Conservation (phyloP, 2,113 vertebrate genomes). For the Halichoerus grypus region DNA sequence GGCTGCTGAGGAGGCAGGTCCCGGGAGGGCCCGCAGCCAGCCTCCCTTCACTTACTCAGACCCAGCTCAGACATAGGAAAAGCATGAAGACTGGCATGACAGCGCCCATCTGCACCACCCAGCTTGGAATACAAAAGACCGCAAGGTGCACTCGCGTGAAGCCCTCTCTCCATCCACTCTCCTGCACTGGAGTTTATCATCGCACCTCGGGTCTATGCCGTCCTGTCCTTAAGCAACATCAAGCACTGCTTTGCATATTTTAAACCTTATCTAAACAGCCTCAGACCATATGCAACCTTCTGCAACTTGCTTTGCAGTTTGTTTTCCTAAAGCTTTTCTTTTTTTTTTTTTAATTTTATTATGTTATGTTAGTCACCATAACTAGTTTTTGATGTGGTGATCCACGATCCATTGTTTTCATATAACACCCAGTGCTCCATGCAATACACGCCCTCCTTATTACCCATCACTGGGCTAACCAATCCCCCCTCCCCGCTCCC, state of each 20-base stretch:
- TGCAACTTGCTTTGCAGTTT: neutral
- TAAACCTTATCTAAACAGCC: neutral
- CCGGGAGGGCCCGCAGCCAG: too few species aligned
- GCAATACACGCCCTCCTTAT: too few species aligned
- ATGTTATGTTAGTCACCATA: too few species aligned
- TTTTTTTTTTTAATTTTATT: too few species aligned
- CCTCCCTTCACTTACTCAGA: neutral
- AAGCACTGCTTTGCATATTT: rapidly evolving
- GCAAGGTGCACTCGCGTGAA: neutral
- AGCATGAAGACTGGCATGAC: neutral
- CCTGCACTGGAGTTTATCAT: neutral
- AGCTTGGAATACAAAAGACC: neutral
- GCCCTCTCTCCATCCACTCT: neutral
- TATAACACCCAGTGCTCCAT: too few species aligned
- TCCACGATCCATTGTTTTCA: too few species aligned
- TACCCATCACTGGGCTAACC: too few species aligned
- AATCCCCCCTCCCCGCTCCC: too few species aligned
- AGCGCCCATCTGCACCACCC: rapidly evolving
- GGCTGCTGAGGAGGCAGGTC: neutral
- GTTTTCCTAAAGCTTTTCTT: neutral
- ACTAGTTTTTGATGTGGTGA: too few species aligned
- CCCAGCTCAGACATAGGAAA: neutral
- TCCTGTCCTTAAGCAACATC: neutral
- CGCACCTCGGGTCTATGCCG: rapidly evolving
- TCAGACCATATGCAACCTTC: neutral